phyloP scores from a whole-genome alignment of 1,140 invertebrate genomes.

The Cardiocondyla obscurior region DNA sequence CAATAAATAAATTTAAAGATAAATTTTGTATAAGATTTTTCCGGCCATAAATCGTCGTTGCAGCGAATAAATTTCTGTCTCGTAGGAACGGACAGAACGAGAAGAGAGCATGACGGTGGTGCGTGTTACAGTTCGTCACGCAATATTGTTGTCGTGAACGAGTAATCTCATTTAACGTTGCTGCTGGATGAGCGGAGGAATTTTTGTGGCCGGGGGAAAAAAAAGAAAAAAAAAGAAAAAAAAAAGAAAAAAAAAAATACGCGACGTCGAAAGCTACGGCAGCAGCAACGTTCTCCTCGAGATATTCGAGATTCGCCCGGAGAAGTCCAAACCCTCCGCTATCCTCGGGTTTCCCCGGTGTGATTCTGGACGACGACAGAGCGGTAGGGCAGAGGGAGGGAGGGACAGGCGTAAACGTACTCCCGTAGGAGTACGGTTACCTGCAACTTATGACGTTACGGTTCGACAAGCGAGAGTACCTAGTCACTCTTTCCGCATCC shows the following conservation, averaged over 20 bases:
- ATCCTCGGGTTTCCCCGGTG: not conserved
- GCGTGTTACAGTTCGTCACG: slow-evolving; percentile 44
- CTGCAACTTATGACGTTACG: slow-evolving; percentile 64
- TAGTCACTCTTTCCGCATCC: slow-evolving; percentile 69
- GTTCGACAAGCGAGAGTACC: slow-evolving; percentile 63
- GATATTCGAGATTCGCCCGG: not conserved
- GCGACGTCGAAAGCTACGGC: not conserved
- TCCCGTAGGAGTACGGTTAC: slow-evolving; percentile 49
- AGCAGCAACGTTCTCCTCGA: not conserved
- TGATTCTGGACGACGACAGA: slow-evolving; percentile 4
- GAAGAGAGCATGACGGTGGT: not conserved
- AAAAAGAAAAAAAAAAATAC: too few relatives aligned
- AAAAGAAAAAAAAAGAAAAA: too few relatives aligned
- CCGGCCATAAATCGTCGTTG: not conserved
- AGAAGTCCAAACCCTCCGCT: not conserved
- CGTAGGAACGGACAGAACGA: not conserved
- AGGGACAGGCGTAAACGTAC: slow-evolving; percentile 47
- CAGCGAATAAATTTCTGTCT: slow-evolving; percentile 7
- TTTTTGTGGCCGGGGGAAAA: not conserved
- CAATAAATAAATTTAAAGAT: too few relatives aligned
- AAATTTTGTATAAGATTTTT: not conserved
- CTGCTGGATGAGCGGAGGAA: not conserved
- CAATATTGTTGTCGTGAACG: slow-evolving; percentile 8
- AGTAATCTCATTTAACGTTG: slow-evolving; percentile 38
- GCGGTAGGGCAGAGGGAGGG: not conserved